phyloP scores from a whole-genome alignment of 2,888 invertebrate species.

The Drepana falcataria region DNA sequence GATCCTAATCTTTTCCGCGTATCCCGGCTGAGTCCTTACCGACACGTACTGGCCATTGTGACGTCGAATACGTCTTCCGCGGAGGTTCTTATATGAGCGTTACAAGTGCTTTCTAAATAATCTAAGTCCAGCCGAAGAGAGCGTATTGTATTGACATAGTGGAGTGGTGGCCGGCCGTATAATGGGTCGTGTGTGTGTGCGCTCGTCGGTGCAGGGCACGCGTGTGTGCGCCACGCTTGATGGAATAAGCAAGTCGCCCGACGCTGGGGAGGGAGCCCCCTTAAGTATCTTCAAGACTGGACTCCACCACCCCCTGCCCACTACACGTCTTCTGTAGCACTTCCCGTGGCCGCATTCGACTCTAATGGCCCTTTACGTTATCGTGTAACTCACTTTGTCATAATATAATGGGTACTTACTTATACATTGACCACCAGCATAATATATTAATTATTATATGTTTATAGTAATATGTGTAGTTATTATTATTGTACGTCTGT shows the following conservation, averaged over 20 bases:
- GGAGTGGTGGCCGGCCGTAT: conserved; percentile 78
- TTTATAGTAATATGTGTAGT: no score
- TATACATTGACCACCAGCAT: neutral
- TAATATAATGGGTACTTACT: conserved; percentile 13
- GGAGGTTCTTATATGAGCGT: conserved; percentile 79
- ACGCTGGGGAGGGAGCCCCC: conserved; percentile 58
- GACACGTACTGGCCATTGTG: conserved; percentile 77
- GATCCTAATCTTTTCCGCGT: conserved; percentile 74
- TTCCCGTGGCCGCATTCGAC: conserved; percentile 69
- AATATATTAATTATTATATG: no score
- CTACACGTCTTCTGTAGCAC: conserved; percentile 74
- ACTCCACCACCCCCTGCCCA: conserved; percentile 69
- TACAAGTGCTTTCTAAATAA: conserved; percentile 81
- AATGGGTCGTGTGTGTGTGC: conserved; percentile 61
- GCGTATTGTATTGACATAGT: conserved; percentile 80
- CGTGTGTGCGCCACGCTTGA: conserved; percentile 72
- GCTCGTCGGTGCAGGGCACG: conserved; percentile 38
- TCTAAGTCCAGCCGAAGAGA: conserved; percentile 79
- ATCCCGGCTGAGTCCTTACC: conserved; percentile 65
- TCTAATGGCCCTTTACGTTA: conserved; percentile 69
- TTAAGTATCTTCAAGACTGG: conserved; percentile 75
- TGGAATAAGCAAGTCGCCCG: conserved; percentile 79
- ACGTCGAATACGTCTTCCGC: conserved; percentile 73
- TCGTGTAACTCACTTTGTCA: conserved; percentile 49
- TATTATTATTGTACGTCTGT: no score